Conservation (phyloP, 2,888 invertebrate species). For the Girardia tigrina region DNA sequence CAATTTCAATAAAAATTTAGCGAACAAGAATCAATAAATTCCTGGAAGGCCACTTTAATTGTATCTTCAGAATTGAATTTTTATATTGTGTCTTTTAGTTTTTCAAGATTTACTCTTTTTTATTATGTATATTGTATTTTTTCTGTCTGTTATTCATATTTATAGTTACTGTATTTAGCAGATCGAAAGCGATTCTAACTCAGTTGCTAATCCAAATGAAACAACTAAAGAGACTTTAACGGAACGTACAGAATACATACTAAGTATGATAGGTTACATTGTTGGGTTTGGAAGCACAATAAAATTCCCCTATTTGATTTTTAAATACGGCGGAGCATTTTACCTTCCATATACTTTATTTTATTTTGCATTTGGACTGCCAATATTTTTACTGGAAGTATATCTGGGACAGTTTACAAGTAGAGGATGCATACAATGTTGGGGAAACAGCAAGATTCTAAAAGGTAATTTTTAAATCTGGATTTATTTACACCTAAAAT, state of each 20-base stretch:
- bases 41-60: too few relatives aligned
- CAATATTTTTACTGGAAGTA: not conserved
- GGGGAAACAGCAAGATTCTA: not conserved
- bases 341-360: not conserved
- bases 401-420: conserved; percentile 5
- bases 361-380: not conserved
- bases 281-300: not conserved
- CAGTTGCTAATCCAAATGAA: too few relatives aligned
- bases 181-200: too few relatives aligned
- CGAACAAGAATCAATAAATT: too few relatives aligned
- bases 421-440: conserved; percentile 9
- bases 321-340: not conserved
- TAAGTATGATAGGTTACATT: not conserved
- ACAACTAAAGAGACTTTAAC: too few relatives aligned
- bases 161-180: too few relatives aligned
- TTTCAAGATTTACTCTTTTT: too few relatives aligned
- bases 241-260: not conserved
- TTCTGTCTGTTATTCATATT: too few relatives aligned
- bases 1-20: too few relatives aligned
- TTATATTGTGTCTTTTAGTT: too few relatives aligned
- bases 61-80: too few relatives aligned
- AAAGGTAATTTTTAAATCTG: not conserved
- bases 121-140: too few relatives aligned
- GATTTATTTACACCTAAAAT: not conserved
- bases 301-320: not conserved